Conservation (phyloP, 1,140 invertebrate species). For the Drosophila varians region DNA sequence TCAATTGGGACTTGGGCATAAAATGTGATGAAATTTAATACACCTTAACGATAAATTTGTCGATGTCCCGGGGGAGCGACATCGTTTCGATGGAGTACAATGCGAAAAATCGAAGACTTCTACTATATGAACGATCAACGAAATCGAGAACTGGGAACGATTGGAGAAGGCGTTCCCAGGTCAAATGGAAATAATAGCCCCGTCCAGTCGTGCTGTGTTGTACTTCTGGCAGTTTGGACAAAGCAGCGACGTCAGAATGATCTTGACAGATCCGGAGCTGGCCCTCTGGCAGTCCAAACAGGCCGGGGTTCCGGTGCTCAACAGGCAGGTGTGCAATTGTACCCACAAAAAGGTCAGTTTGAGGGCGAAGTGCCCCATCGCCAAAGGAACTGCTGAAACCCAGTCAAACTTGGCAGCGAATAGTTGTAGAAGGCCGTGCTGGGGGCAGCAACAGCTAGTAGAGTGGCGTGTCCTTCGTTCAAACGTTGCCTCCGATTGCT, state of each 20-base stretch:
- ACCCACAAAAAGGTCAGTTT: slow-evolving; percentile 1
- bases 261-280: not conserved
- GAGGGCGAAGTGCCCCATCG: slow-evolving; percentile 24
- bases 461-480: not conserved
- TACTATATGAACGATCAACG: slow-evolving; percentile 29
- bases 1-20: not conserved
- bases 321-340: slow-evolving; percentile 14
- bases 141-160: slow-evolving; percentile 13
- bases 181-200: slow-evolving; percentile 1
- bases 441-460: slow-evolving; percentile 30
- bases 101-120: slow-evolving; percentile 2
- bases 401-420: slow-evolving; percentile 31
- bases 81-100: not conserved
- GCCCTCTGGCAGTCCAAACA: slow-evolving; percentile 4
- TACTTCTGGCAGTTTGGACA: slow-evolving; percentile 16
- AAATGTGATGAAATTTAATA: slow-evolving; percentile 18
- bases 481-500: not conserved
- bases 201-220: slow-evolving; percentile 14
- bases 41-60: slow-evolving; percentile 40
- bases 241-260: not conserved
- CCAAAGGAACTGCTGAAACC: slow-evolving; percentile 44
- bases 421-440: slow-evolving; percentile 52
- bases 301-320: not conserved
- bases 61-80: slow-evolving; percentile 9
- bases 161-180: not conserved